These are phyloP conservation scores for Nesogale talazaci DNA, from an alignment of 2,113 vertebrate species.

Conservation along the genomic window DNA sequence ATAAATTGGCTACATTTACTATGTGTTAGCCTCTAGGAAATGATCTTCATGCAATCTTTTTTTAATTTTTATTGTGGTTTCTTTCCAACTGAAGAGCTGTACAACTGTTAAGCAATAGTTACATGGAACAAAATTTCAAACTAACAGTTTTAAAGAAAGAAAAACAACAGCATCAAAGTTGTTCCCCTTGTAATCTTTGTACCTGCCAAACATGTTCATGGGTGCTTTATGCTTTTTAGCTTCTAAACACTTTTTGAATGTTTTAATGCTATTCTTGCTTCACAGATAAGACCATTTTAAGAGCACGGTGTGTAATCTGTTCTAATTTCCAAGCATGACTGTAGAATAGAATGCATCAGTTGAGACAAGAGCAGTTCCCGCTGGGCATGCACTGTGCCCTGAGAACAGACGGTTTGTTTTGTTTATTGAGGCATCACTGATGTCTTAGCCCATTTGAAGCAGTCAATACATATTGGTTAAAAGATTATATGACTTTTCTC, in stretches of 20 bases:
- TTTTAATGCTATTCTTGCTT: not conserved
- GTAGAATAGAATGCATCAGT: not conserved
- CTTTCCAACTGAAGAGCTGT: conserved; percentile 25
- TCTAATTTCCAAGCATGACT: not conserved
- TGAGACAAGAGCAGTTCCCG: not conserved
- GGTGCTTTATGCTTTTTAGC: not conserved
- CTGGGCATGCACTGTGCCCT: not conserved
- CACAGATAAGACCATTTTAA: not conserved
- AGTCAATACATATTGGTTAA: not conserved
- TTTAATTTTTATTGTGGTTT: conserved; percentile 41
- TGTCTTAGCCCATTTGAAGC: not conserved
- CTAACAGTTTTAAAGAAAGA: not conserved
- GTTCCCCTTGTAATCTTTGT: not conserved
- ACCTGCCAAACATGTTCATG: not conserved
- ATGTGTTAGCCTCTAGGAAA: conserved; percentile 59
- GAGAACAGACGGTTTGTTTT: not conserved
- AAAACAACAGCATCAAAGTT: not conserved
- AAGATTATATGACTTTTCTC: not conserved
- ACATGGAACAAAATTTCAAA: not conserved
- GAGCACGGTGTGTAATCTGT: not conserved
- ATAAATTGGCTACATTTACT: conserved; percentile 74
- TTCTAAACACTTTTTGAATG: not conserved
- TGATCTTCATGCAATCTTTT: conserved; percentile 59
- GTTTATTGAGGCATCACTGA: not conserved
- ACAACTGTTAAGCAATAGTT: not conserved